Percentiles rank a stretch among this genome's conserved stretches.
Evolutionary conservation across 2,888 invertebrate genomes (phyloP).

Genomic region (Brenthis ino): DNA sequence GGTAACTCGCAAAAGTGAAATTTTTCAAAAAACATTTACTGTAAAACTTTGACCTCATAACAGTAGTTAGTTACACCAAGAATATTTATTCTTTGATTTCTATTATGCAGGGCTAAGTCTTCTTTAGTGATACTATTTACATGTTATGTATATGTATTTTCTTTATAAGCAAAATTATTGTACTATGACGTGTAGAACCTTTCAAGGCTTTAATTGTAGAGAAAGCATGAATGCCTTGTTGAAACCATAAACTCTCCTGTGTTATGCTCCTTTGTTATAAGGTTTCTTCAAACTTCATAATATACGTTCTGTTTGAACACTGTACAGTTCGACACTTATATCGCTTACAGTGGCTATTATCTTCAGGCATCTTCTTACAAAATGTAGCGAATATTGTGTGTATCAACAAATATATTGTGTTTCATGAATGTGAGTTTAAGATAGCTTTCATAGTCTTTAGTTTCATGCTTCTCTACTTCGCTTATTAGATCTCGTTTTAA

Average conservation of each 20-base stretch:
- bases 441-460: slow-evolving; percentile 1
- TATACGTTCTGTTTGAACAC: slow-evolving; percentile 23
- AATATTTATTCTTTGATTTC: too few species aligned
- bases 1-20: too few species aligned
- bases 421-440: slow-evolving; percentile 11
- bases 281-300: slow-evolving; percentile 26
- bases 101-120: too few species aligned
- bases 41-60: too few species aligned
- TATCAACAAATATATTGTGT: slow-evolving; percentile 16
- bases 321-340: slow-evolving; percentile 28
- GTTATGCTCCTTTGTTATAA: slow-evolving; percentile 25
- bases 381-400: slow-evolving; percentile 5
- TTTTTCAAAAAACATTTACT: too few species aligned
- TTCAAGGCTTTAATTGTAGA: slow-evolving; percentile 10
- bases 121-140: too few species aligned
- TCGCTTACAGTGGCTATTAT: slow-evolving; percentile 28
- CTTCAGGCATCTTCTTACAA: slow-evolving; percentile 16
- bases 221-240: slow-evolving; percentile 20
- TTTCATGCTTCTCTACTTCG: background rate
- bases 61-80: too few species aligned
- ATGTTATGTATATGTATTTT: too few species aligned
- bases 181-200: background rate
- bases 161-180: too few species aligned
- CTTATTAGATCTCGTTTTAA: too few species aligned
- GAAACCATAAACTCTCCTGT: slow-evolving; percentile 25